Percentiles rank a stretch among this genome's conserved stretches.
Evolutionary conservation across 2,113 vertebrate genomes (phyloP).

Genomic region (Opisthocomus hoazin): DNA sequence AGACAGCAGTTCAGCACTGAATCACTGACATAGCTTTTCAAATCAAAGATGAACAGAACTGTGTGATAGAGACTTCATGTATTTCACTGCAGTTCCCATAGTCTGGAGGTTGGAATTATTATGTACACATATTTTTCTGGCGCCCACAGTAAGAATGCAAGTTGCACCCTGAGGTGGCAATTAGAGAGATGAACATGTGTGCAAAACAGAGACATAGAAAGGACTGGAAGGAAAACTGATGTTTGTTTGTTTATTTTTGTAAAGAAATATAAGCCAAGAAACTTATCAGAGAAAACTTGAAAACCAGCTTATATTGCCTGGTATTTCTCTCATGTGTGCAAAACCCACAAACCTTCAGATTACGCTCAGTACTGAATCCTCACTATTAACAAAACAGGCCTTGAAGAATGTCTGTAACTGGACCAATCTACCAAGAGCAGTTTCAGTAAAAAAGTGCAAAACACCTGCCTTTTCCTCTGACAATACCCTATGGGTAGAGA

Average conservation of each 20-base stretch:
- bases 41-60: background rate
- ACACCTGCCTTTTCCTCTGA: slow-evolving; percentile 15
- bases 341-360: background rate
- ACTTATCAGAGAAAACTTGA: background rate
- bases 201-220: background rate
- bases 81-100: background rate
- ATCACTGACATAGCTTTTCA: background rate
- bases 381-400: background rate
- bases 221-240: background rate
- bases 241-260: background rate
- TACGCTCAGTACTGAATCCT: background rate
- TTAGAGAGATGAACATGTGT: background rate
- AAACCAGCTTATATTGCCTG: background rate
- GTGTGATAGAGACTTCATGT: background rate
- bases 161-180: background rate
- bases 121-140: background rate
- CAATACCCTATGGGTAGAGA: background rate
- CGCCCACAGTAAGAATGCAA: background rate
- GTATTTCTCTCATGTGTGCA: background rate
- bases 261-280: background rate
- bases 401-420: background rate
- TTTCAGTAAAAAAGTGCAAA: background rate
- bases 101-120: background rate
- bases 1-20: background rate
- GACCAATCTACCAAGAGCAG: background rate